Evolutionary conservation across 2,888 invertebrate species (phyloP).

Genomic region (Drosophila pseudotakahashii): DNA sequence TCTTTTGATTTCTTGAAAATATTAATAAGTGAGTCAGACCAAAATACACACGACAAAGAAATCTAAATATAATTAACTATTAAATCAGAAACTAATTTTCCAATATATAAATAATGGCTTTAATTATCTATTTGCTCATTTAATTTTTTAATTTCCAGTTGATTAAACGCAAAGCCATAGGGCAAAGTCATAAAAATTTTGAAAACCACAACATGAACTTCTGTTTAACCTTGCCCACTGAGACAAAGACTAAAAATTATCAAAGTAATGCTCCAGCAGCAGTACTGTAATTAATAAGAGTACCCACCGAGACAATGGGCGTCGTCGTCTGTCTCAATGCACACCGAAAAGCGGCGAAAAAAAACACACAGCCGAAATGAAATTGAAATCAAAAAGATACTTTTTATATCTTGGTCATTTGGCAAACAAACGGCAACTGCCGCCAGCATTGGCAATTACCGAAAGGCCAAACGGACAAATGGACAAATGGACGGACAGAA

Average conservation of each 20-base stretch:
- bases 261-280: slow-evolving; percentile 35
- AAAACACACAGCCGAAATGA: slow-evolving; percentile 48
- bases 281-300: slow-evolving; percentile 55
- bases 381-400: slow-evolving; percentile 45
- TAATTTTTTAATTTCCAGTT: slow-evolving; percentile 36
- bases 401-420: slow-evolving; percentile 50
- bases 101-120: slow-evolving; percentile 3
- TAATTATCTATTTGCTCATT: slow-evolving; percentile 5
- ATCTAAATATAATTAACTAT: background rate
- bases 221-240: slow-evolving; percentile 56
- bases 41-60: background rate
- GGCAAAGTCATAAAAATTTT: slow-evolving; percentile 34
- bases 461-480: slow-evolving; percentile 59
- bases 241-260: slow-evolving; percentile 37
- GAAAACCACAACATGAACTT: slow-evolving; percentile 42
- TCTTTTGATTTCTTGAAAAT: background rate
- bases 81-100: background rate
- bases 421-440: slow-evolving; percentile 56
- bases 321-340: slow-evolving; percentile 43
- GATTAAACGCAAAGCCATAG: slow-evolving; percentile 28
- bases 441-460: slow-evolving; percentile 62
- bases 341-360: slow-evolving; percentile 35
- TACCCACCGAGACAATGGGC: slow-evolving; percentile 57
- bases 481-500: slow-evolving; percentile 48
- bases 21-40: background rate